Percentiles rank a stretch among this genome's conserved stretches.
Conservation (phyloP, 2,888 invertebrate species). For the Pseudeuparius sepicola region DNA sequence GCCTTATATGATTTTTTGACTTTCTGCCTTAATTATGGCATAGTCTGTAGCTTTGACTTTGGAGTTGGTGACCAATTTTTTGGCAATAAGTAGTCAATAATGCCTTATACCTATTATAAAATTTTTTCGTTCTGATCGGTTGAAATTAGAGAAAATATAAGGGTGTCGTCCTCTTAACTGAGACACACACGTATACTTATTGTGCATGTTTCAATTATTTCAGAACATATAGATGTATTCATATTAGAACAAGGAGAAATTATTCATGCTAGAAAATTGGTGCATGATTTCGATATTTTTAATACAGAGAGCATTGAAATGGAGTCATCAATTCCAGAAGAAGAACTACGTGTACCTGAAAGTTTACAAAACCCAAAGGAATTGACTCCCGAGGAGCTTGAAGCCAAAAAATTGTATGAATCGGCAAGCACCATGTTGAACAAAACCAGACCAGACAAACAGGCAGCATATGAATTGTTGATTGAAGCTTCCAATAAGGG, state of each 20-base stretch:
- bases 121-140: too few species aligned
- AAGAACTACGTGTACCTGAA: conserved; percentile 43
- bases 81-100: too few species aligned
- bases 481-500: conserved; percentile 71
- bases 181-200: too few species aligned
- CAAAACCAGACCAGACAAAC: conserved; percentile 60
- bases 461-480: conserved; percentile 65
- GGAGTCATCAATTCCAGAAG: conserved; percentile 41
- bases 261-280: conserved; percentile 42
- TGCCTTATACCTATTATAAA: too few species aligned
- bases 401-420: conserved; percentile 68
- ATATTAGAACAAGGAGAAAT: conserved; percentile 36
- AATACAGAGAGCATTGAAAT: conserved; percentile 18
- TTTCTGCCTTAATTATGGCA: too few species aligned
- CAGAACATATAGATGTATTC: conserved; percentile 33
- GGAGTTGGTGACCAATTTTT: too few species aligned
- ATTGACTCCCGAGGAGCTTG: conserved; percentile 54
- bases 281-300: conserved; percentile 35
- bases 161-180: too few species aligned
- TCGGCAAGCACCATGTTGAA: conserved; percentile 53
- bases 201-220: too few species aligned
- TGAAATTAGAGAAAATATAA: too few species aligned
- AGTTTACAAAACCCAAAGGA: conserved; percentile 38
- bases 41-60: too few species aligned
- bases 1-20: too few species aligned